phyloP scores from a whole-genome alignment of 37 sponge, comb jelly and placozoan species.

The Axinella damicornis region DNA sequence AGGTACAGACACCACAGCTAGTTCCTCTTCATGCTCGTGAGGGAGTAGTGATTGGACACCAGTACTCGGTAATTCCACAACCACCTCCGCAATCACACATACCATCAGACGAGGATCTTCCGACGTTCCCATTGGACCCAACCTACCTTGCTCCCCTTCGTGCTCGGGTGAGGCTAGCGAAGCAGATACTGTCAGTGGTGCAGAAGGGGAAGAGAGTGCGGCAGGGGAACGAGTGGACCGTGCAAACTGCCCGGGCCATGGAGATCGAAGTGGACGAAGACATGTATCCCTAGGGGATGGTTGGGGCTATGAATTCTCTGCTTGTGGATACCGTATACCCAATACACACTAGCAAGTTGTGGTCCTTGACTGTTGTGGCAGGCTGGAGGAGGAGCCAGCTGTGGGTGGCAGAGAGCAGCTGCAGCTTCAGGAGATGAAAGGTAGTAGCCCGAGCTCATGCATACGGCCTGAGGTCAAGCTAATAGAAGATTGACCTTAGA shows the following conservation, averaged over 20 bases:
- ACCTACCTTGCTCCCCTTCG: conserved; percentile 47
- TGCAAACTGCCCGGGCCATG: conserved; percentile 72
- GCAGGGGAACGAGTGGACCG: conserved; percentile 59
- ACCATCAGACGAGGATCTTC: conserved; percentile 60
- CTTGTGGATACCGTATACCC: no score
- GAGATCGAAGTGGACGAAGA: conserved; percentile 79
- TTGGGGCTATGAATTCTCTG: no score
- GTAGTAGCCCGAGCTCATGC: background rate
- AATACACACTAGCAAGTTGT: no score
- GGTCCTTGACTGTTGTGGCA: no score
- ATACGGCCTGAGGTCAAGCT: no score
- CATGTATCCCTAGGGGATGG: conserved; percentile 34
- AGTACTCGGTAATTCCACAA: background rate
- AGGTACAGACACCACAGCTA: conserved; percentile 59
- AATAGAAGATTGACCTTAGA: no score
- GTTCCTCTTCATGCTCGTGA: no score
- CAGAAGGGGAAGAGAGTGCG: conserved; percentile 18
- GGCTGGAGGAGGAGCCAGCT: no score
- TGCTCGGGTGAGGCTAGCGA: conserved; percentile 65
- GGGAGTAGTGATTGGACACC: background rate
- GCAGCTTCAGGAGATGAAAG: background rate
- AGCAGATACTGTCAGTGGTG: conserved; percentile 48
- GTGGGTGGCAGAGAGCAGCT: no score
- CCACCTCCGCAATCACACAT: background rate
- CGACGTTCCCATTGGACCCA: conserved; percentile 74